Conservation (phyloP, 2,888 invertebrate genomes). For the Tridacna crocea region DNA sequence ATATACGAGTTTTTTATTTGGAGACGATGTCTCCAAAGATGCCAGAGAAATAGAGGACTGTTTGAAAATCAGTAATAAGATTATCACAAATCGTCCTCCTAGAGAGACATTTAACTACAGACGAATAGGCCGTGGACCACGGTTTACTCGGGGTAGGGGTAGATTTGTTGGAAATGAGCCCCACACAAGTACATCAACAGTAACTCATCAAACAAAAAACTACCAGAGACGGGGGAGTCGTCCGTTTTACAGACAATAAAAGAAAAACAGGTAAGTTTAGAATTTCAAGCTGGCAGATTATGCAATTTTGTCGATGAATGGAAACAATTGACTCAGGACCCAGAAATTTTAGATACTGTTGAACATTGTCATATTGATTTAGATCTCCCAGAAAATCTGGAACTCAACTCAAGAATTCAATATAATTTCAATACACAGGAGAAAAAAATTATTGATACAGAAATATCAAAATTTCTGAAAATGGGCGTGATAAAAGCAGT, state of each 20-base stretch:
- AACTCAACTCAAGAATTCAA: background rate
- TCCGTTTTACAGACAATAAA: too few relatives aligned
- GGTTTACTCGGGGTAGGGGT: background rate
- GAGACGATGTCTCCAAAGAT: conserved; percentile 3
- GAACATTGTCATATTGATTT: conserved; percentile 34
- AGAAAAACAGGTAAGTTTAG: background rate
- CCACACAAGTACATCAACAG: too few relatives aligned
- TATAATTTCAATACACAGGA: conserved; percentile 23
- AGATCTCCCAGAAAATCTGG: too few relatives aligned
- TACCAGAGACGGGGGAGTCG: background rate
- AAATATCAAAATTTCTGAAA: conserved; percentile 29
- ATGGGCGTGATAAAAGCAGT: conserved; percentile 20
- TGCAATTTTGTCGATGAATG: conserved; percentile 38
- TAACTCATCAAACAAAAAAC: conserved; percentile 31
- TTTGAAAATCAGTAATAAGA: conserved; percentile 11
- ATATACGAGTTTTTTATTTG: conserved; percentile 1
- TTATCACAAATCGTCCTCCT: background rate
- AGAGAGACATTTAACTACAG: background rate
- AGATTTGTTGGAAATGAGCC: too few relatives aligned
- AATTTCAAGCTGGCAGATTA: conserved; percentile 38
- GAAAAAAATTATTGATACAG: conserved; percentile 16
- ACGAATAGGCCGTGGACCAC: background rate
- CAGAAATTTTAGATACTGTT: conserved; percentile 37
- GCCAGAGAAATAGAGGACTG: conserved; percentile 13
- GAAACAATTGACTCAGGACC: conserved; percentile 34